A percentile compares a stretch with the other conserved stretches of the same genome.
Conservation (phyloP, 2,113 vertebrate genomes). For the Phalacrocorax carbo region DNA sequence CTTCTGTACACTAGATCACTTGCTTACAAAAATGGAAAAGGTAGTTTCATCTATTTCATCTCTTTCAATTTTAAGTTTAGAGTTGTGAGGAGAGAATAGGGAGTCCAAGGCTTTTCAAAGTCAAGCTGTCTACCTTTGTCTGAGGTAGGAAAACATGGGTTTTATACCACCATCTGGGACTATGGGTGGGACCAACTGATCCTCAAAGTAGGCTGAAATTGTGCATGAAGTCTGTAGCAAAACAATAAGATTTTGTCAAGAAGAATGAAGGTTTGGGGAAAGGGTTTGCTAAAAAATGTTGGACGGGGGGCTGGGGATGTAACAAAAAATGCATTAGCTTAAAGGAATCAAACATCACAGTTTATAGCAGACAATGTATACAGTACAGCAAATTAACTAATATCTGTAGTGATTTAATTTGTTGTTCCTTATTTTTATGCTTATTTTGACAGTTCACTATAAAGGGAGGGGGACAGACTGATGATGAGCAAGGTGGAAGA, state of each 20-base stretch:
- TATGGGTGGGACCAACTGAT: neutral
- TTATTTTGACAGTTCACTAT: neutral
- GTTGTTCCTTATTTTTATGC: neutral
- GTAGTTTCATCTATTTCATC: neutral
- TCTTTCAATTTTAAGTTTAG: neutral
- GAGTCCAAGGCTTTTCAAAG: neutral
- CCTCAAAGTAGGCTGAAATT: neutral
- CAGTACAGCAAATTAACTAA: neutral
- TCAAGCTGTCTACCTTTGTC: neutral
- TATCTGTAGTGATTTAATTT: neutral
- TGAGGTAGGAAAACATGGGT: neutral
- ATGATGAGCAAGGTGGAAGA: neutral
- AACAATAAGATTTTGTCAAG: neutral
- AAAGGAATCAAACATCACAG: neutral
- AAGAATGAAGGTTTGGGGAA: neutral
- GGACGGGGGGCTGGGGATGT: no score
- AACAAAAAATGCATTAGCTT: neutral
- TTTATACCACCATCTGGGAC: neutral
- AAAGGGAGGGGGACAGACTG: neutral
- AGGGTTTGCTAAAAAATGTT: neutral
- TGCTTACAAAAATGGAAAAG: neutral
- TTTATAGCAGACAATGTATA: neutral
- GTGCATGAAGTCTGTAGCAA: neutral
- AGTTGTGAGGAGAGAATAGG: neutral
- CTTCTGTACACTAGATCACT: neutral